A percentile compares a stretch with the other conserved stretches of the same genome.
Conservation (phyloP, 2,113 vertebrate species). For the Erinaceus europaeus region DNA sequence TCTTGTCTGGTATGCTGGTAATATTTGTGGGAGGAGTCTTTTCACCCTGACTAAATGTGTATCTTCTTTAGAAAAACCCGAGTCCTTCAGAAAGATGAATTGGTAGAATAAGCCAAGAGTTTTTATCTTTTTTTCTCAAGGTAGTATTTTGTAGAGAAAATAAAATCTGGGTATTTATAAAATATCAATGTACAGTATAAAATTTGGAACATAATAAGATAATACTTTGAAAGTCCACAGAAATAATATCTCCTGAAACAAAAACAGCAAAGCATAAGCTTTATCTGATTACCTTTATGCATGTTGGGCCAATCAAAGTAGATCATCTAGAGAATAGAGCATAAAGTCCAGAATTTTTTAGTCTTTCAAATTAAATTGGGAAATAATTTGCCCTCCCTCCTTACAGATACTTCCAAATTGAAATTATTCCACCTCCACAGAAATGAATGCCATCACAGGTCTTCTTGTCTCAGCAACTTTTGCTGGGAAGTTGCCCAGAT, state of each 20-base stretch:
- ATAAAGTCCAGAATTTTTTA: neutral
- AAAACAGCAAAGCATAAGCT: neutral
- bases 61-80: neutral
- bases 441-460: constrained; percentile 40
- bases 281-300: neutral
- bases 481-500: constrained; percentile 38
- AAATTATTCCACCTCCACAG: constrained; percentile 44
- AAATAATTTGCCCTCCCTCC: neutral
- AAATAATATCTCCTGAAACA: constrained; percentile 3
- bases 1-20: neutral
- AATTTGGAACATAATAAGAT: neutral
- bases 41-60: neutral
- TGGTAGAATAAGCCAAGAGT: neutral
- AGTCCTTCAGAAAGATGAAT: neutral
- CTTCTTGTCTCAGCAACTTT: constrained; percentile 57
- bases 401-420: constrained; percentile 33
- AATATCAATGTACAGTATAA: neutral
- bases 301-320: neutral
- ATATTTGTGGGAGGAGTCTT: neutral
- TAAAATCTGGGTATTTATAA: constrained; percentile 29
- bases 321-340: neutral
- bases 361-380: constrained; percentile 11
- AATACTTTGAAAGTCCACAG: neutral
- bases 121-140: neutral
- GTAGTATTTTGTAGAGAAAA: neutral